Percentiles rank a stretch among this genome's conserved stretches.
Conservation (phyloP, 2,888 invertebrate species). For the Synergus gifuensis region DNA sequence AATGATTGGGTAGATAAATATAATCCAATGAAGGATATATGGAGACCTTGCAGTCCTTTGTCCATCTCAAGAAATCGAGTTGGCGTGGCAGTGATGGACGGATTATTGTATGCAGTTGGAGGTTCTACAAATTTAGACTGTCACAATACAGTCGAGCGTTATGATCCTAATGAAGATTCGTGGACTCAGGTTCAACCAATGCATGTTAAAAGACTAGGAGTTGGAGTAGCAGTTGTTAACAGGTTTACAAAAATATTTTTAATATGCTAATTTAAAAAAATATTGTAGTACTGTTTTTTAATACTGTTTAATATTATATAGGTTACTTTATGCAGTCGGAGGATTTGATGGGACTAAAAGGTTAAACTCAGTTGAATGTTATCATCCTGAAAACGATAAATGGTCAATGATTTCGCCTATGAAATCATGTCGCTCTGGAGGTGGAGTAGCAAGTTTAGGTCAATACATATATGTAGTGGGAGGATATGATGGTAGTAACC, state of each 20-base stretch:
- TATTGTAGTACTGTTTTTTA: background rate
- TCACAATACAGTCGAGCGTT: constrained; percentile 94
- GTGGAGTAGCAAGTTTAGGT: constrained; percentile 91
- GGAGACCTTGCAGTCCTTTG: constrained; percentile 94
- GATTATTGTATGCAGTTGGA: constrained; percentile 93
- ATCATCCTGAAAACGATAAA: constrained; percentile 94
- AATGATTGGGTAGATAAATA: constrained; percentile 94
- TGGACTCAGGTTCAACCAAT: constrained; percentile 89
- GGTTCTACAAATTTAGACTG: constrained; percentile 92
- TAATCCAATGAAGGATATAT: constrained; percentile 91
- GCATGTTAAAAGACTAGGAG: constrained; percentile 88
- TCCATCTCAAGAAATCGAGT: constrained; percentile 92
- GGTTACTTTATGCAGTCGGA: constrained; percentile 88
- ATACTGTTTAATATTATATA: constrained; percentile 49
- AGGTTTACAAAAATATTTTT: constrained; percentile 71
- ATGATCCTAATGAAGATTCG: constrained; percentile 90
- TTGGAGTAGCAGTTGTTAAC: constrained; percentile 89
- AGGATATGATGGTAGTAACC: constrained; percentile 93
- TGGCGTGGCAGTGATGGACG: constrained; percentile 97
- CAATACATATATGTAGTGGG: constrained; percentile 96
- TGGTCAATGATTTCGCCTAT: constrained; percentile 92
- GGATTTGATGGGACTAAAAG: constrained; percentile 92
- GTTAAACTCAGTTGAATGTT: constrained; percentile 90
- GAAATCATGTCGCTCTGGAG: constrained; percentile 89
- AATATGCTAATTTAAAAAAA: background rate